A percentile compares a stretch with the other conserved stretches of the same genome.
phyloP scores from a whole-genome alignment of 1,140 invertebrate genomes.

The Neodiprion lecontei region DNA sequence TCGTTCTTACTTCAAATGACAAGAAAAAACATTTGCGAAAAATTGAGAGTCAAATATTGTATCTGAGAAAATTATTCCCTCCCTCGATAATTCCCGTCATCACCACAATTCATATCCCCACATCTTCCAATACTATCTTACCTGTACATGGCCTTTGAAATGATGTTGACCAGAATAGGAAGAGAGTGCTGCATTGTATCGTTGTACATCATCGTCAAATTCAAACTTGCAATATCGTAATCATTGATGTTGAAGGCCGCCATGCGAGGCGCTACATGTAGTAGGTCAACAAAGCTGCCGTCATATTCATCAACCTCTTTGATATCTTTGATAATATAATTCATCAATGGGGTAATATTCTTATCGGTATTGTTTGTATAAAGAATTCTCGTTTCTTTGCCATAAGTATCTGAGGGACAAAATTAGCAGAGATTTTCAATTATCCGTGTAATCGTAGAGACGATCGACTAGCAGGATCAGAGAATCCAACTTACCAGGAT shows the following conservation, averaged over 20 bases:
- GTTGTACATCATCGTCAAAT: slow-evolving; percentile 76
- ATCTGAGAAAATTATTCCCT: no score
- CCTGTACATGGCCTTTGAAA: slow-evolving; percentile 76
- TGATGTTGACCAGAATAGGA: slow-evolving; percentile 77
- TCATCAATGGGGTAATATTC: slow-evolving; percentile 50
- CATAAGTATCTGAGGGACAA: slow-evolving; percentile 49
- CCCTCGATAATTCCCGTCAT: no score
- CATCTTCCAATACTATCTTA: slow-evolving; percentile 45
- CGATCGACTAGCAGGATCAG: neutral
- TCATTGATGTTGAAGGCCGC: slow-evolving; percentile 69
- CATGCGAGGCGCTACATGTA: slow-evolving; percentile 69
- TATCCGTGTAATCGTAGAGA: neutral
- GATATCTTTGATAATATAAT: slow-evolving; percentile 51
- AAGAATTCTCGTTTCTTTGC: slow-evolving; percentile 44
- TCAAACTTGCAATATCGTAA: slow-evolving; percentile 61
- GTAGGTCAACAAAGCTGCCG: slow-evolving; percentile 69
- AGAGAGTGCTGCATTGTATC: slow-evolving; percentile 81
- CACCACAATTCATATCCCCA: no score
- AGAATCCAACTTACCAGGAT: slow-evolving; percentile 45
- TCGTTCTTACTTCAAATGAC: neutral
- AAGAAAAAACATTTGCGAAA: neutral
- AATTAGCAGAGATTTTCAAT: neutral
- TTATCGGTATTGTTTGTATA: slow-evolving; percentile 48
- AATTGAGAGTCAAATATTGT: slow-evolving; percentile 17
- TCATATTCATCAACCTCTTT: slow-evolving; percentile 65